Evolutionary conservation across 2,888 invertebrate genomes (phyloP).

Genomic region (Heteropelma amictum): DNA sequence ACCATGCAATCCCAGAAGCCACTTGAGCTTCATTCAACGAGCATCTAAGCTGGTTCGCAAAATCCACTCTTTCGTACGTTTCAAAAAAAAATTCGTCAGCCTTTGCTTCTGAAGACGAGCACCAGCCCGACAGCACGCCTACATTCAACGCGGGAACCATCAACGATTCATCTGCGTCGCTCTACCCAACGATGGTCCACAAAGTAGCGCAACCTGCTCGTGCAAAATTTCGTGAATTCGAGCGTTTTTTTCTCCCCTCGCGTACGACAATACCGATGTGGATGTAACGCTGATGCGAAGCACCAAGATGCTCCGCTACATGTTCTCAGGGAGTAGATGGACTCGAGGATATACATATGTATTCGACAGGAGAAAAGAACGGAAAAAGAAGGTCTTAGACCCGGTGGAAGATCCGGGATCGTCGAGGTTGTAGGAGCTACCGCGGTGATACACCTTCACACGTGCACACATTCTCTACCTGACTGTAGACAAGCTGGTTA

Average conservation of each 20-base stretch:
- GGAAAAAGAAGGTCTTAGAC: conserved; percentile 29
- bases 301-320: conserved; percentile 28
- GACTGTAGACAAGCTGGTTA: conserved; percentile 14
- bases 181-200: too few relatives aligned
- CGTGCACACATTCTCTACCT: conserved; percentile 21
- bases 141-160: too few relatives aligned
- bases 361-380: conserved; percentile 24
- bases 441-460: background rate
- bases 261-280: too few relatives aligned
- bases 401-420: background rate
- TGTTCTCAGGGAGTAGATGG: conserved; percentile 18
- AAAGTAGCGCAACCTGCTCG: too few relatives aligned
- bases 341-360: conserved; percentile 34
- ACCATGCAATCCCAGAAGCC: background rate
- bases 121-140: too few relatives aligned
- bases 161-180: too few relatives aligned
- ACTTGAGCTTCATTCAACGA: background rate
- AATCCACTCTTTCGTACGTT: too few relatives aligned
- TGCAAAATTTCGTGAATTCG: too few relatives aligned
- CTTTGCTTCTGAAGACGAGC: too few relatives aligned
- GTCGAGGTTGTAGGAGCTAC: conserved; percentile 34
- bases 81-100: background rate
- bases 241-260: too few relatives aligned
- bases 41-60: too few relatives aligned
- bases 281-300: background rate